These are phyloP conservation scores for Meganola albula DNA, from an alignment of 2,888 invertebrate species.

Conservation along the genomic window DNA sequence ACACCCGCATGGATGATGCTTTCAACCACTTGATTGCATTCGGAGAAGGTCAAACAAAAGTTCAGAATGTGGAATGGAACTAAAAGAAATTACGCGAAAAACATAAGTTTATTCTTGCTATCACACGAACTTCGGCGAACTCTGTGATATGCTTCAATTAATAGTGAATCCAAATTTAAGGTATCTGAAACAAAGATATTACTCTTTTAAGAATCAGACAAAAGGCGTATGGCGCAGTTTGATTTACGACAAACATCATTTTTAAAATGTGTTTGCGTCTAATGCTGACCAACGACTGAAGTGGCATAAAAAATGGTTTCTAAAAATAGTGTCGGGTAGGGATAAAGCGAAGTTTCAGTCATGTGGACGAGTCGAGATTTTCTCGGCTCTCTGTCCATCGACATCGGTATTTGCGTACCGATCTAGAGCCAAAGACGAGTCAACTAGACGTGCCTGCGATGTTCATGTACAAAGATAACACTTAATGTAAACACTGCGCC, in stretches of 20 bases:
- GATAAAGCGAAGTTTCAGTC: conserved; percentile 57
- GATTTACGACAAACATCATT: conserved; percentile 41
- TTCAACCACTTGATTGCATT: conserved; percentile 72
- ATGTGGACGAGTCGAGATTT: conserved; percentile 52
- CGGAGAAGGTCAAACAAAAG: conserved; percentile 60
- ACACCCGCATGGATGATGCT: conserved; percentile 71
- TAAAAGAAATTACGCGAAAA: conserved; percentile 59
- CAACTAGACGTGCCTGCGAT: conserved; percentile 50
- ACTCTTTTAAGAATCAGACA: conserved; percentile 30
- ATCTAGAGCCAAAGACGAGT: conserved; percentile 59
- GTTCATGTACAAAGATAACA: conserved; percentile 53
- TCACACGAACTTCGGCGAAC: conserved; percentile 43
- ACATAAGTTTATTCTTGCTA: conserved; percentile 53
- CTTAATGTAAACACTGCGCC: conserved; percentile 54
- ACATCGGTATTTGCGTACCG: conserved; percentile 48
- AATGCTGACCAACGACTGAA: conserved; percentile 53
- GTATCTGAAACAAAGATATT: conserved; percentile 68
- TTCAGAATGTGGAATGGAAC: conserved; percentile 68
- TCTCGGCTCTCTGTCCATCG: conserved; percentile 33
- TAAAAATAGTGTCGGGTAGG: conserved; percentile 62
- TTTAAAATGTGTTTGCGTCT: conserved; percentile 53
- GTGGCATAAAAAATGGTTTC: conserved; percentile 57
- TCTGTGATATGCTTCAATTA: conserved; percentile 62
- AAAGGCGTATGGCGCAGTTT: conserved; percentile 18
- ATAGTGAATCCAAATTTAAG: conserved; percentile 56